Percentiles rank a stretch among this genome's conserved stretches.
Evolutionary conservation across 2,113 vertebrate species (phyloP).

Genomic region (Eublepharis macularius): DNA sequence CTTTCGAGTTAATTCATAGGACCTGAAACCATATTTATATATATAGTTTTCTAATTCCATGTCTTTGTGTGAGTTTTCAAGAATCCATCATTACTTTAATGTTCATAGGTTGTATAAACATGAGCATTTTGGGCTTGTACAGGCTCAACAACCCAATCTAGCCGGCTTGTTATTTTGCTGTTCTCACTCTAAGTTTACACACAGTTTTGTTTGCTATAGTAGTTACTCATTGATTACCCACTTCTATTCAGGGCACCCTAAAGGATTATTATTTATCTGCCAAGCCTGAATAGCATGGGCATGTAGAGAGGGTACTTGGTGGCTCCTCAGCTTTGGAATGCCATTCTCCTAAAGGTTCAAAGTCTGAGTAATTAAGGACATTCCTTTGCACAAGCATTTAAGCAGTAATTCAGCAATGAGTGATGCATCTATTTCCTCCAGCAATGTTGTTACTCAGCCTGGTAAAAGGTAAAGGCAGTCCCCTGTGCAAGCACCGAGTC

Average conservation of each 20-base stretch:
- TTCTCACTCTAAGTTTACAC: background rate
- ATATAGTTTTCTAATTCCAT: background rate
- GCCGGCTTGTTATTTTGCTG: background rate
- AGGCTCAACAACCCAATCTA: background rate
- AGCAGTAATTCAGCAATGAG: background rate
- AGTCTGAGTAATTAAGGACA: background rate
- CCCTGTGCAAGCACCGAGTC: no score
- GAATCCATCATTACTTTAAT: background rate
- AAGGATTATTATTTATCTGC: background rate
- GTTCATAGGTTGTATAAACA: background rate
- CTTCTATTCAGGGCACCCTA: background rate
- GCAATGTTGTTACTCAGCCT: background rate
- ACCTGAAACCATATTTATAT: constrained; percentile 79
- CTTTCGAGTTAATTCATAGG: constrained; percentile 95
- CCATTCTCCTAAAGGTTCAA: background rate
- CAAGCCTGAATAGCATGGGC: background rate
- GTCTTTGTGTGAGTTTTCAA: background rate
- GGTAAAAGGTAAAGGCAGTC: no score
- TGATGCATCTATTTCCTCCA: background rate
- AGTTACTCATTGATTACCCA: background rate
- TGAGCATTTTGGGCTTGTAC: background rate
- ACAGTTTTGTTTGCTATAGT: background rate
- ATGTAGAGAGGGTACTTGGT: background rate
- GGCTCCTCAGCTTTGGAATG: background rate
- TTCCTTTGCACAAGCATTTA: background rate